Base-by-base conservation (phyloP, 2,888 invertebrate species). In the Philhelius pedissequus region DNA sequence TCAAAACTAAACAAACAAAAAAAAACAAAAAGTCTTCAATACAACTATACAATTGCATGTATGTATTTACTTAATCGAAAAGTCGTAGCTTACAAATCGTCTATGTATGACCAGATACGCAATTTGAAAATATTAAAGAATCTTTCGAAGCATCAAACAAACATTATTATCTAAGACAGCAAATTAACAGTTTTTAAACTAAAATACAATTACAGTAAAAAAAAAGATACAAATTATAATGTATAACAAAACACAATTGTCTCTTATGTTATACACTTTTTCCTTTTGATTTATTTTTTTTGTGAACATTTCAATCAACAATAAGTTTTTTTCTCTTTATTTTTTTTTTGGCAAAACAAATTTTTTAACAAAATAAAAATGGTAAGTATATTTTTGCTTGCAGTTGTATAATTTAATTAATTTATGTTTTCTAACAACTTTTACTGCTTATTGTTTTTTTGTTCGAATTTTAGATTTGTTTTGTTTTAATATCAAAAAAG, bases 401-500 rank as follows among this genome's bases (percentile, higher is more conserved):
- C 60, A 52, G 56, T 32, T 32, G 32, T 56, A 35, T 64, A 38
- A 25, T 74, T 70, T 58, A 43, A 9, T 43, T 18, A 3, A 43
- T 20, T n/a, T n/a, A 48, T 71, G 4, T 40, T 40, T 20, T 70
- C 15, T 66, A 81, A 43, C 66, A 60, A 68, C 71, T 68, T 60
- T 73, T 64, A 73, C 68, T 78, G 82, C 73, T 82, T 82, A 82
- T 82, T 77, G 70, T 81, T 74, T 58, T n/a, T 86, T 82, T 76
- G 78, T 82, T 86, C 86, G 73, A 78, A 69, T 77, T 86, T 74
- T 71, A 52, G 73, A 78, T 76, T 87, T 69, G 80, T 86, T 84
- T 84, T 68, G 20, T 74, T 86, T 89, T 89, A 91, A 90, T 90
- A 91, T 91, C 90, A 90, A 91, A 86, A 86, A 91, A 90, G 91